Evolutionary conservation across 2,888 invertebrate species (phyloP).

Genomic region (Cephus pygmeus): DNA sequence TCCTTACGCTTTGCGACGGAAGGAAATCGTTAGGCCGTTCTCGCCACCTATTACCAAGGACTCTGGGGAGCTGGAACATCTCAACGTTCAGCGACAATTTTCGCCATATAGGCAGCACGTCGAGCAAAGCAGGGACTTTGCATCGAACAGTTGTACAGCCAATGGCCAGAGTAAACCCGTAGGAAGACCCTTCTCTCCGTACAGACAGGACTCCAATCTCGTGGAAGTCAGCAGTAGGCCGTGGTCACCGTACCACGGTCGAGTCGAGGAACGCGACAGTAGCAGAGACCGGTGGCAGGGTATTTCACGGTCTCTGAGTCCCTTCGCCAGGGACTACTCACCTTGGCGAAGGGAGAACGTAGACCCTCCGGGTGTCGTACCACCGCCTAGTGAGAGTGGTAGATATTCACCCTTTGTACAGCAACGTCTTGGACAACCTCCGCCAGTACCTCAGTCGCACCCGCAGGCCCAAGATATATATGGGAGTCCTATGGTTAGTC

Average conservation of each 20-base stretch:
- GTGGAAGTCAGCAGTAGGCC: conserved; percentile 41
- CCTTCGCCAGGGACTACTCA: conserved; percentile 62
- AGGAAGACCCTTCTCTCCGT: conserved; percentile 41
- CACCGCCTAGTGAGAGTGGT: conserved; percentile 48
- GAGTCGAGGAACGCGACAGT: conserved; percentile 46
- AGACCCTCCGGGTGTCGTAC: conserved; percentile 62
- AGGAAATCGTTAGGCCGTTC: conserved; percentile 53
- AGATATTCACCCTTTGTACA: conserved; percentile 57
- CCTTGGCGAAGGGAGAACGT: conserved; percentile 64
- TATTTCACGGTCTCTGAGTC: conserved; percentile 56
- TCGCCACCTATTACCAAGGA: conserved; percentile 51
- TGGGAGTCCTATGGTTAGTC: conserved; percentile 62
- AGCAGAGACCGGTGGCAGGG: conserved; percentile 55
- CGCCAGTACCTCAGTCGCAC: conserved; percentile 54
- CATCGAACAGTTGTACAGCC: conserved; percentile 28
- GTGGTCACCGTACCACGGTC: conserved; percentile 53
- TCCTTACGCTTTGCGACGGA: conserved; percentile 58
- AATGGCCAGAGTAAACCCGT: conserved; percentile 39
- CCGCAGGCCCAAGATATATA: conserved; percentile 56
- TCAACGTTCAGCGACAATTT: conserved; percentile 51
- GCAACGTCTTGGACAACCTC: conserved; percentile 51
- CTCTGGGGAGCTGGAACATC: conserved; percentile 29
- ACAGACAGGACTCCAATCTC: conserved; percentile 44
- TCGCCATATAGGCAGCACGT: conserved; percentile 50
- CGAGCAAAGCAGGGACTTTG: conserved; percentile 36